Percentiles rank a stretch among this genome's conserved stretches.
phyloP scores from a whole-genome alignment of 2,797 vertebrate species.

The Antrozous pallidus region DNA sequence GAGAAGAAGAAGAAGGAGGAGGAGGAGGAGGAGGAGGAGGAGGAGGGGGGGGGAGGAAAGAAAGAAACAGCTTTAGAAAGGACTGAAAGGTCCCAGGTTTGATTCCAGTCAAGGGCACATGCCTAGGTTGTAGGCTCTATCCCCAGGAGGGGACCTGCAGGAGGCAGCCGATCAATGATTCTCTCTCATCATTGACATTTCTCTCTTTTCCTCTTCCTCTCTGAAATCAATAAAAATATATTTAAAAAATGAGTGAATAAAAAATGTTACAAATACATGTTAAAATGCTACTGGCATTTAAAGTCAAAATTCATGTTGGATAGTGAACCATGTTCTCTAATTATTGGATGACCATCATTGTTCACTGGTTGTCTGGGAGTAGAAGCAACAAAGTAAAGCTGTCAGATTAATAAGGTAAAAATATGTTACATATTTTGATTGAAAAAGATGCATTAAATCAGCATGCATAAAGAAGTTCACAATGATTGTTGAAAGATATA shows the following conservation, averaged over 20 bases:
- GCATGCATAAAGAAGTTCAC: not conserved
- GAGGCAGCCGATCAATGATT: too few species aligned
- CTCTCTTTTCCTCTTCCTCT: too few species aligned
- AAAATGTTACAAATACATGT: not conserved
- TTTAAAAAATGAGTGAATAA: not conserved
- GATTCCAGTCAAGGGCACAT: too few species aligned
- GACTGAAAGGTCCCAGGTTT: too few species aligned
- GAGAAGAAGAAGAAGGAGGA: too few species aligned
- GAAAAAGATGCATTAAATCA: slow-evolving; percentile 49
- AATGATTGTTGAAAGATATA: not conserved
- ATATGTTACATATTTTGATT: slow-evolving; percentile 35
- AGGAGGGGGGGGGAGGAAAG: too few species aligned
- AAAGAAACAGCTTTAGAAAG: too few species aligned
- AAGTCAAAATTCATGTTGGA: not conserved
- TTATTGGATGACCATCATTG: not conserved
- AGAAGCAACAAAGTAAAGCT: not conserved
- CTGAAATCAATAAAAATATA: too few species aligned
- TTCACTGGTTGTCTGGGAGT: slow-evolving; percentile 35
- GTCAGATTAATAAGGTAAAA: slow-evolving; percentile 45
- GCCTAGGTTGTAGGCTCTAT: too few species aligned
- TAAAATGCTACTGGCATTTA: not conserved
- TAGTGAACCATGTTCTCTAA: slow-evolving; percentile 41
- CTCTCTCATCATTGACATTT: too few species aligned
- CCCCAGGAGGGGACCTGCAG: too few species aligned
- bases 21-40: too few species aligned